phyloP scores from a whole-genome alignment of 2,888 invertebrate genomes.

The Troides aeacus region DNA sequence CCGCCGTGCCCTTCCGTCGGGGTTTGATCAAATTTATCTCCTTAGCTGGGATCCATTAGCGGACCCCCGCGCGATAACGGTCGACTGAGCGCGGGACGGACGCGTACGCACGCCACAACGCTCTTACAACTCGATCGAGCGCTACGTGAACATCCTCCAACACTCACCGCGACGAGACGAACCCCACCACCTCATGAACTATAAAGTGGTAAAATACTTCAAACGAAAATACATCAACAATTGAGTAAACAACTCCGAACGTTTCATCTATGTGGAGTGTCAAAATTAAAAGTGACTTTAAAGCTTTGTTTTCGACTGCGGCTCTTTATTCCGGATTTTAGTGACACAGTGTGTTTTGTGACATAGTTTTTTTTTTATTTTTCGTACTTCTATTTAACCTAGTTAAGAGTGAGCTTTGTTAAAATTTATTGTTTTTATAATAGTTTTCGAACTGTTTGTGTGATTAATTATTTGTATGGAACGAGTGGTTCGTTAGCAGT shows the following conservation, averaged over 20 bases:
- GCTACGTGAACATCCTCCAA: conserved; percentile 29
- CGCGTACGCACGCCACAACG: conserved; percentile 42
- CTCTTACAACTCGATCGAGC: conserved; percentile 21
- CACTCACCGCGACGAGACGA: conserved; percentile 1
- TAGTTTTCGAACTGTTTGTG: background rate
- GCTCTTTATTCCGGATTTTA: conserved; percentile 5
- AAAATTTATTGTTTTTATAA: background rate
- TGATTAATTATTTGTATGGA: background rate
- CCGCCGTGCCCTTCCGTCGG: conserved; percentile 66
- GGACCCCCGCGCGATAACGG: conserved; percentile 65
- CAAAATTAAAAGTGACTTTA: conserved; percentile 51
- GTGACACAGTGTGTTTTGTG: conserved; percentile 12
- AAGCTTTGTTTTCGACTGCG: conserved; percentile 31
- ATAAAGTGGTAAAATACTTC: background rate
- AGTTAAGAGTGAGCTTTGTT: conserved; percentile 11
- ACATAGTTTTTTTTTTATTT: conserved; percentile 14
- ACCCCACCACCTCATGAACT: background rate
- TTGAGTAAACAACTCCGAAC: conserved; percentile 4
- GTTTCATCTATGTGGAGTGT: conserved; percentile 52
- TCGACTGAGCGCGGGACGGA: conserved; percentile 51
- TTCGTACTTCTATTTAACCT: conserved; percentile 2
- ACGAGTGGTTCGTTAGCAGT: conserved; percentile 10
- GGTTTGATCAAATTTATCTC: conserved; percentile 70
- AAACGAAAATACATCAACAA: background rate
- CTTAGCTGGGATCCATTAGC: conserved; percentile 68